Evolutionary conservation across 2,797 vertebrate genomes (phyloP).

Genomic region (Artibeus lituratus): DNA sequence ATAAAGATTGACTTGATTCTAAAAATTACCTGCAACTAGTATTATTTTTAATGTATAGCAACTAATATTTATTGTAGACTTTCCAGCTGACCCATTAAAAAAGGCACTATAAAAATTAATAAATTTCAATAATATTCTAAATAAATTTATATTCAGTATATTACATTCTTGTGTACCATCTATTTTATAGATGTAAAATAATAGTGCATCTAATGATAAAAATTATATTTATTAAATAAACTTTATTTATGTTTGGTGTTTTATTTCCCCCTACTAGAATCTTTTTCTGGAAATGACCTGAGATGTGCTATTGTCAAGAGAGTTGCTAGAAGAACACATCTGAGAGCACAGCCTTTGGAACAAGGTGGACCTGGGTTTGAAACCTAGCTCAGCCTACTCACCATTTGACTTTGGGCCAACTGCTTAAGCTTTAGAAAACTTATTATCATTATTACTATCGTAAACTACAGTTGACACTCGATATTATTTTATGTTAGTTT

Average conservation of each 20-base stretch:
- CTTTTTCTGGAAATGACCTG: neutral
- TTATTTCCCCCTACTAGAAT: conserved; percentile 33
- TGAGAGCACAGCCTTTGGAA: neutral
- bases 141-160: conserved; percentile 68
- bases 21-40: neutral
- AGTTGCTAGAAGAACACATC: neutral
- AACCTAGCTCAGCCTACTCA: neutral
- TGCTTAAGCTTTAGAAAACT: neutral
- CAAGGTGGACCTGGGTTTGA: neutral
- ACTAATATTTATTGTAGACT: conserved; percentile 87
- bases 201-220: conserved; percentile 65
- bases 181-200: conserved; percentile 77
- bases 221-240: conserved; percentile 67
- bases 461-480: neutral
- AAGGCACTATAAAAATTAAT: conserved; percentile 87
- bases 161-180: conserved; percentile 75
- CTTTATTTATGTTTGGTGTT: conserved; percentile 54
- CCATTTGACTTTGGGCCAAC: neutral
- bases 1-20: neutral
- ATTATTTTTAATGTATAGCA: conserved; percentile 66
- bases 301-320: neutral
- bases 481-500: neutral
- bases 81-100: conserved; percentile 82
- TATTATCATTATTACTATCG: neutral
- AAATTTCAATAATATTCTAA: conserved; percentile 78